These are phyloP conservation scores for Proterorhinus semilunaris DNA, from an alignment of 2,113 vertebrate genomes.

Conservation along the genomic window DNA sequence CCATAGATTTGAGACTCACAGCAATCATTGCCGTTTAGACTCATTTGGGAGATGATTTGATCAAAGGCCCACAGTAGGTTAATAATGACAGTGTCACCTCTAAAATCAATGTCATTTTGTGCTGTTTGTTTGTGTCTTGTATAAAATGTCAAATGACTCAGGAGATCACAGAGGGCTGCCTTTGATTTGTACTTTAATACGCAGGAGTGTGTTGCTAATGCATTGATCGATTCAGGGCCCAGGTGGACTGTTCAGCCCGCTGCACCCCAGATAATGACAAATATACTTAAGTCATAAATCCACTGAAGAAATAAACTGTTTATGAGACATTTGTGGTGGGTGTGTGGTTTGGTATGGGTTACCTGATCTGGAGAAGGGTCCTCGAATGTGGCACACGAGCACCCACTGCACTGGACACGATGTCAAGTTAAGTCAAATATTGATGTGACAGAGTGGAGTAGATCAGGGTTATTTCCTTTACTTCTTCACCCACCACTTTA, in stretches of 20 bases:
- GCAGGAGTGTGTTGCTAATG: conserved; percentile 30
- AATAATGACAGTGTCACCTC: conserved; percentile 1
- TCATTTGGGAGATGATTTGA: neutral
- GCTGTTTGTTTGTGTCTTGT: conserved; percentile 23
- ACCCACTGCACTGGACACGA: no score
- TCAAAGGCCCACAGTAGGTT: neutral
- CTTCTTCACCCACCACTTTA: no score
- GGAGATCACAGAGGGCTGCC: conserved; percentile 25
- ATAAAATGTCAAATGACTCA: conserved; percentile 43
- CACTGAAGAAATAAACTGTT: neutral
- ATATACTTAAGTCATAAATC: conserved; percentile 6
- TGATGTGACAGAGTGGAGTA: no score
- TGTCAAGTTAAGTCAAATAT: no score
- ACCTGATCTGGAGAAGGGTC: no score
- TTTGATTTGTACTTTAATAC: conserved; percentile 44
- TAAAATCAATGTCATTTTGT: conserved; percentile 26
- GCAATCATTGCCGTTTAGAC: neutral
- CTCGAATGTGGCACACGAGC: no score
- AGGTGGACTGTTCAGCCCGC: neutral
- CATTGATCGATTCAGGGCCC: conserved; percentile 24
- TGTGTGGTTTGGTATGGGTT: no score
- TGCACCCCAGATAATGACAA: conserved; percentile 19
- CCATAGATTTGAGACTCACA: neutral
- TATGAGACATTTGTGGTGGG: neutral
- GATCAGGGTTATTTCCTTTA: no score